These are phyloP conservation scores for Eulemur coronatus DNA, from an alignment of 2,797 vertebrate genomes.

Conservation along the genomic window DNA sequence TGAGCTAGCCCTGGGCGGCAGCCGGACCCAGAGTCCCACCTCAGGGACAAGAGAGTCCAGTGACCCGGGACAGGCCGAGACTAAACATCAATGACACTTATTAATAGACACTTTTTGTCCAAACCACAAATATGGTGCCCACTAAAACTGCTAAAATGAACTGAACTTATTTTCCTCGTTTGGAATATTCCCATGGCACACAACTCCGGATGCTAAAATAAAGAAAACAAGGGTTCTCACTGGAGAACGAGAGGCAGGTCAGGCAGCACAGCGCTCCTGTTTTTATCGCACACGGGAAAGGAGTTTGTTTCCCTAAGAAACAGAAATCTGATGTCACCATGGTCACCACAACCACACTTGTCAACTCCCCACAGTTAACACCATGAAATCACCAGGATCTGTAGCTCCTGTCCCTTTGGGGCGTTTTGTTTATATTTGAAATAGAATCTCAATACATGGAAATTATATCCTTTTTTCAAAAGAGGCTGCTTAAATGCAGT, in stretches of 20 bases:
- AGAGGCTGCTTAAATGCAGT: not conserved
- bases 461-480: not conserved
- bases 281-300: not conserved
- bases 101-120: not conserved
- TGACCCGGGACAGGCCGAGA: not conserved
- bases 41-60: rapidly evolving
- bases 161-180: not conserved
- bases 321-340: rapidly evolving
- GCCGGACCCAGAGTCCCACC: not conserved
- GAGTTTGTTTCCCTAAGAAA: not conserved
- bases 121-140: not conserved
- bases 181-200: not conserved
- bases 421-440: not conserved
- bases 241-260: not conserved
- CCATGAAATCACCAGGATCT: not conserved
- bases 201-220: not conserved
- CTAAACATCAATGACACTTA: not conserved
- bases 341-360: not conserved
- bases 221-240: not conserved
- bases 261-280: not conserved
- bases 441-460: not conserved
- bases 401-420: not conserved
- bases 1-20: not conserved
- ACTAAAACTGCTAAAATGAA: not conserved
- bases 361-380: too few species aligned